phyloP scores from a whole-genome alignment of 2,888 invertebrate genomes.

The Drosophila macrothrix region DNA sequence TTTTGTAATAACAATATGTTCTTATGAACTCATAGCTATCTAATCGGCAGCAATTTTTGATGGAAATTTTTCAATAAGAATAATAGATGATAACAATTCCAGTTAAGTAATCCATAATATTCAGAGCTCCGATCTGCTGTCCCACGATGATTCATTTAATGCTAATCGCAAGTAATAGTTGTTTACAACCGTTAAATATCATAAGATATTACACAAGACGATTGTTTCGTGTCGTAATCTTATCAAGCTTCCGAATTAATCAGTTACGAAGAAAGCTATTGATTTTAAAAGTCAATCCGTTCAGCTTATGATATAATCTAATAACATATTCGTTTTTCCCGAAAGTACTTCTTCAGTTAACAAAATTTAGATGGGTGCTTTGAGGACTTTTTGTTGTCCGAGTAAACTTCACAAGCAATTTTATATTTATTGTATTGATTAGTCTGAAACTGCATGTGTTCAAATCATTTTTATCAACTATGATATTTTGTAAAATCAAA shows the following conservation, averaged over 20 bases:
- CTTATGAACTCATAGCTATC: not conserved
- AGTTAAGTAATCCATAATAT: not conserved
- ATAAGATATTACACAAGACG: not conserved
- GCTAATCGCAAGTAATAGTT: not conserved
- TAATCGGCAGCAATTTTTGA: not conserved
- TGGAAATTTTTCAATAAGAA: not conserved
- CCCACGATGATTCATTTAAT: slow-evolving; percentile 3
- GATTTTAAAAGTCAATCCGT: not conserved
- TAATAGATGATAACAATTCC: not conserved
- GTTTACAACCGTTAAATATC: not conserved
- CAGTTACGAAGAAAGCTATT: not conserved
- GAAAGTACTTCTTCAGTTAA: not conserved
- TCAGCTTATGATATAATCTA: not conserved
- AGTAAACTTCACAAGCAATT: not conserved
- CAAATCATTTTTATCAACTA: not conserved
- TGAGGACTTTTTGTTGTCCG: not conserved
- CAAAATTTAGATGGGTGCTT: not conserved
- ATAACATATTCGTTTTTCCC: not conserved
- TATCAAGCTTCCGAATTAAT: not conserved
- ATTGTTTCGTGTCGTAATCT: not conserved
- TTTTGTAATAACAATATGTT: not conserved
- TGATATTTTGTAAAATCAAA: not conserved
- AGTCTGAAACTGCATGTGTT: not conserved
- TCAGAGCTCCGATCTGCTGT: not conserved
- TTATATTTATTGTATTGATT: not conserved